Evolutionary conservation across 92 coral and sea anemone genomes (phyloP), one percentile per base, ranked within the genome.

Genomic region (Siderastrea radians): DNA sequence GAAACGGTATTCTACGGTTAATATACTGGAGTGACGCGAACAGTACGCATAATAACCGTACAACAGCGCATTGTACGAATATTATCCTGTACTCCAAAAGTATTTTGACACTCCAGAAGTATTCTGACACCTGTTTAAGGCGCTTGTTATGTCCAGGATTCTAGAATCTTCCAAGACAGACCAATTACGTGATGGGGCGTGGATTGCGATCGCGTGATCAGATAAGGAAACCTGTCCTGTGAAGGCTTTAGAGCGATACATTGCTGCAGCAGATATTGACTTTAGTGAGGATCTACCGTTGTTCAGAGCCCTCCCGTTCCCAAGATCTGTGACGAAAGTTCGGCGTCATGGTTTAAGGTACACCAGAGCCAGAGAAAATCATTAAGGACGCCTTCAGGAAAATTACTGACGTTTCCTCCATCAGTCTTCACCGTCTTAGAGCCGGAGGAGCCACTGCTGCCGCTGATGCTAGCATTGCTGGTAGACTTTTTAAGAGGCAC

Each of bases 141-240:
- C n/a, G n/a, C n/a, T n/a, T 26, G 38, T 26, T 26, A 26, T 26
- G 38, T 26, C 38, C 38, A 26, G 38, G 38, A 26, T 68, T 54
- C 14, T 84, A 86, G 91, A 91, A 64, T 83, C 92, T 6, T 91
- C 92, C 16, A 88, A 88, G 89, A 87, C 92, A 14, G 92, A 91
- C 81, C 89, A 87, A 74, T 72, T 77, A 10, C 69, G 90, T 48
- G 90, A 88, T 44, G 92, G 84, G 49, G 77, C 92, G 63, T 92
- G 92, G 92, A 46, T 84, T 53, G 65, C 75, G 11, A 92, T 79
- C 47, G 87, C 92, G 7, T 68, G 92, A 54, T 59, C 95, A 13
- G 84, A 77, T 38, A 13, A 44, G 55, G 78, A 38, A 7, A 92
- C 95, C 17, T 92, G 92, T 52, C 86, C 86, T 12, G 92, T 88